Percentiles rank a stretch among this genome's conserved stretches.
phyloP scores from a whole-genome alignment of 2,113 vertebrate genomes.

The Mustelus asterias region DNA sequence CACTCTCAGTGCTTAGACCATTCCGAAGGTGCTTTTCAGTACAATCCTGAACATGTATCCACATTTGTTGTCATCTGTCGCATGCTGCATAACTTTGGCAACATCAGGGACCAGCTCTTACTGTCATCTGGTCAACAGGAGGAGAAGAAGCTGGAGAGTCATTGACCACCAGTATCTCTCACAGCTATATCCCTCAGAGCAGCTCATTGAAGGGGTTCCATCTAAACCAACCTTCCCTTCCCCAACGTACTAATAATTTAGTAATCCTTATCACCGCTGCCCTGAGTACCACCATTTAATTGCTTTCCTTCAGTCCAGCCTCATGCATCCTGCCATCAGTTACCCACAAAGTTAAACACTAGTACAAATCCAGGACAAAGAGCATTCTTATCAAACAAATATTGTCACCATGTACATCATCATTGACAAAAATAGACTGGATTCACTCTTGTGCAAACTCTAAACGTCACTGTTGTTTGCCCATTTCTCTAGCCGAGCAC shows the following conservation, averaged over 20 bases:
- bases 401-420: background rate
- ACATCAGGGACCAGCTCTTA: background rate
- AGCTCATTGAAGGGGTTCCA: too few relatives aligned
- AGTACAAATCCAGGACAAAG: background rate
- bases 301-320: background rate
- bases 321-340: background rate
- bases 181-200: background rate
- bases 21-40: background rate
- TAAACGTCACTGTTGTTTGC: background rate
- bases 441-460: background rate
- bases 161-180: background rate
- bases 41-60: background rate
- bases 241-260: background rate
- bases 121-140: background rate
- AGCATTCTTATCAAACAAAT: background rate
- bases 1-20: background rate
- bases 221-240: too few relatives aligned
- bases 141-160: background rate
- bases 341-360: background rate
- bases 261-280: background rate
- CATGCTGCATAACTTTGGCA: background rate
- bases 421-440: background rate
- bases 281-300: background rate
- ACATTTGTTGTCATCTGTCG: background rate
- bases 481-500: background rate